Evolutionary conservation across 2,797 vertebrate species (phyloP), one percentile per base, ranked within the genome.

Genomic region (Melanotaenia trifasciata): DNA sequence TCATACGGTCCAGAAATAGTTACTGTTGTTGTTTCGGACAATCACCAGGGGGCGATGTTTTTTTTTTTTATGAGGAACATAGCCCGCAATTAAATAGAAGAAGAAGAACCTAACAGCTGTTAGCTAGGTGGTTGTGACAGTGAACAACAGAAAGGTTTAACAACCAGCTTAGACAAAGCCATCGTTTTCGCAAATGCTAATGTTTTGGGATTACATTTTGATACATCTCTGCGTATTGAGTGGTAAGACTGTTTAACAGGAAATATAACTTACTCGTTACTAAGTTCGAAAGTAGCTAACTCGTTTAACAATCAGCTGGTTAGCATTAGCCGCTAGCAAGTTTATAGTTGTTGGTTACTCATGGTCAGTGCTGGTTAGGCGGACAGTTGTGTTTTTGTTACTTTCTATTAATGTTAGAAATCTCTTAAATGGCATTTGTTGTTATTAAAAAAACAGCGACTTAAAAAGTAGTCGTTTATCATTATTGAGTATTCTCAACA

Each of bases 161-260:
- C 40, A 68, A 3, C 13, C 0, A 6, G 22, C 14, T 1, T 2
- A 11, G 47, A 9, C 8, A 30, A 30, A 56, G 1, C 47, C 20
- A 20, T 24, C 0, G 69, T 64, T 43, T 43, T 10, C 67, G 38
- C 1, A 67, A 61, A 24, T 11, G 3, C 78, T 51, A n/a, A 87
- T 91, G 85, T 6, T 84, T 72, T 26, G 33, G 33, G 45, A 1
- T 20, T n/a, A 40, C 35, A 36, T 32, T 60, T 13, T 20, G 8
- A 0, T 2, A 3, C 40, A 58, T 45, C 18, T 61, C 66, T 67
- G 36, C 56, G 40, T 13, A n/a, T 47, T 67, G 32, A 83, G 82
- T 77, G 90, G 92, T 93, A 18, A 87, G 90, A 87, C 18, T 67
- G 13, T 28, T 47, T 43, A 9, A 47, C 20, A 8, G 1, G 8